phyloP scores from a whole-genome alignment of 2,888 invertebrate genomes.

The Branchellion lobata region DNA sequence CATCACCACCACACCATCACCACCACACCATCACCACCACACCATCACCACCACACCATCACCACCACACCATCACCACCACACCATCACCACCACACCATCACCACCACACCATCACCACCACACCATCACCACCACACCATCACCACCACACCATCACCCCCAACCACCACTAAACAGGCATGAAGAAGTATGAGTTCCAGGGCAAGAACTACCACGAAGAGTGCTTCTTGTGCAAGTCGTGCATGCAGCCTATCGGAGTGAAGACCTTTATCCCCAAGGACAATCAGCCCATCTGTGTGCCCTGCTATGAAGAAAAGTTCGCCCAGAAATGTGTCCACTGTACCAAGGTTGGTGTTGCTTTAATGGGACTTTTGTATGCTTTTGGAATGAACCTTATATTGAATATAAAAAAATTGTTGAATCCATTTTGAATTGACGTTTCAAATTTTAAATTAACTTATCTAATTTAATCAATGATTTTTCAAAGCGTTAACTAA shows the following conservation, averaged over 20 bases:
- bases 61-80: too few species aligned
- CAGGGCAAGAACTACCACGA: conserved; percentile 99
- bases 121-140: too few species aligned
- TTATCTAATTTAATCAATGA: not conserved
- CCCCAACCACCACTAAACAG: too few species aligned
- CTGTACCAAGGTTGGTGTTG: conserved; percentile 50
- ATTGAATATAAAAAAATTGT: too few species aligned
- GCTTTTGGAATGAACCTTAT: not conserved
- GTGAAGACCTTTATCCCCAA: conserved; percentile 99
- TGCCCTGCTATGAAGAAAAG: conserved; percentile 97
- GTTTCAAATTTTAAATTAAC: not conserved
- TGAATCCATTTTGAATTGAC: too few species aligned
- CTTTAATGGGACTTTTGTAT: not conserved
- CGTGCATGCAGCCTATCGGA: conserved; percentile 90
- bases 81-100: too few species aligned
- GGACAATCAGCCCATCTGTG: conserved; percentile 93
- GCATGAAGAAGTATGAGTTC: conserved; percentile 99
- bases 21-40: too few species aligned
- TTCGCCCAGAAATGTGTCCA: conserved; percentile 87
- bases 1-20: too few species aligned
- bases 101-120: too few species aligned
- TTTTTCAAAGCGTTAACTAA: too few species aligned
- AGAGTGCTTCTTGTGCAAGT: conserved; percentile 97
- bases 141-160: too few species aligned
- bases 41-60: too few species aligned